Evolutionary conservation across 2,888 invertebrate genomes (phyloP), one percentile per base, ranked within the genome.

Genomic region (Drosophila austrosaltans): DNA sequence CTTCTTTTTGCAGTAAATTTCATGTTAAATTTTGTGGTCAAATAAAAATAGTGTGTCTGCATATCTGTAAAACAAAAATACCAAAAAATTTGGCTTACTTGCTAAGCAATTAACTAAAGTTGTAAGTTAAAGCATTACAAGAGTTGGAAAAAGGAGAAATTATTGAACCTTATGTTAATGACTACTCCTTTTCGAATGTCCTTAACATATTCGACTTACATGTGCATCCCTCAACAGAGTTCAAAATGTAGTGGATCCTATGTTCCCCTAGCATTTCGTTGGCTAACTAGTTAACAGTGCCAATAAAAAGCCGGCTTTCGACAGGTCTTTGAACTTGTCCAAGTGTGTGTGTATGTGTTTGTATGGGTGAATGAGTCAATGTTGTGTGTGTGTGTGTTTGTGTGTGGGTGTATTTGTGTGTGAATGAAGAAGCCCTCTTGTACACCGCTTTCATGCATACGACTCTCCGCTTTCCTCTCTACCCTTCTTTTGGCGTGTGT

Each of bases 311-410:
- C 59, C 59, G 59, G 59, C 39, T 75, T 72, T 72, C 44, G 75
- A 75, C 69, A 72, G 72, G 72, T 72, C 72, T 72, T 72, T 72
- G 72, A 72, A 72, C 72, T 63, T 68, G 48, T 10, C 10, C 48
- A 36, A 53, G 68, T 42, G 36, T 54, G 28, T 7, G 20, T 25
- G 16, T 16, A 16, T 4, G 48, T 39, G 7, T 1, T 2, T 25
- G 32, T 59, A 39, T 73, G n/a, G 36, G 36, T 66, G 66, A 20
- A 59, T 65, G 66, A 16, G 16, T 42, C 16, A 20, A 16, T n/a
- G 42, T 42, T 5, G 0, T 42, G 42, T n/a, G 32, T n/a, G 32
- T n/a, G 6, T 16, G 42, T 20, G 7, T 72, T 28, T 28, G 2
- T 20, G 7, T 72, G 36, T 28, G 2, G 28, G 4, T 28, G 30